Conservation (phyloP, 2,888 invertebrate species). For the Steinernema carpocapsae region DNA sequence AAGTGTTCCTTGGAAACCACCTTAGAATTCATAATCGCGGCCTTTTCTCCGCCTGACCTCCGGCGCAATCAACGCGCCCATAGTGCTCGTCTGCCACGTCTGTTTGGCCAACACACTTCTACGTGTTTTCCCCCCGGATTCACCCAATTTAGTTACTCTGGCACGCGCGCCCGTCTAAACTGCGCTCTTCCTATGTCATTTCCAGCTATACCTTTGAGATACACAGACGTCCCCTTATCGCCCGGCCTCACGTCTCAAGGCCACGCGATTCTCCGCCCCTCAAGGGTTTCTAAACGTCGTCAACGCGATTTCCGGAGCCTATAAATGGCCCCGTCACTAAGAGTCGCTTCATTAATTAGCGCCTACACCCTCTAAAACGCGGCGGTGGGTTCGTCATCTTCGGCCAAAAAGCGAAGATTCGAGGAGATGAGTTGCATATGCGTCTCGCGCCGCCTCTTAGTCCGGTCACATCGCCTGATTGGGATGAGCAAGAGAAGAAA, state of each 20-base stretch:
- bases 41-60: neutral
- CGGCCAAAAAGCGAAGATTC: neutral
- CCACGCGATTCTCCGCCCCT: neutral
- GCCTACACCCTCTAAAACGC: neutral
- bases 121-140: slow-evolving; percentile 19
- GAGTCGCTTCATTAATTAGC: slow-evolving; percentile 30
- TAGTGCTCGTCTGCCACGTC: slow-evolving; percentile 13
- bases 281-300: slow-evolving; percentile 7
- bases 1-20: neutral
- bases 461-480: slow-evolving; percentile 10
- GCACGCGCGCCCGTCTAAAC: neutral
- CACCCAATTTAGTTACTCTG: slow-evolving; percentile 9
- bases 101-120: slow-evolving; percentile 16
- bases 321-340: slow-evolving; percentile 26
- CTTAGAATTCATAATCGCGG: neutral
- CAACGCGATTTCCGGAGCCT: slow-evolving; percentile 26
- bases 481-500: slow-evolving; percentile 6
- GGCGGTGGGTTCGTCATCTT: neutral
- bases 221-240: slow-evolving; percentile 9
- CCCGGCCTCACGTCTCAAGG: slow-evolving; percentile 8
- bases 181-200: too few relatives aligned
- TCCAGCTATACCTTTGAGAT: too few relatives aligned
- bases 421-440: too few relatives aligned
- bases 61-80: slow-evolving; percentile 12
- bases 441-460: neutral